These are phyloP conservation scores for Danio tinwini DNA, from an alignment of 2,797 vertebrate species.

Conservation along the genomic window DNA sequence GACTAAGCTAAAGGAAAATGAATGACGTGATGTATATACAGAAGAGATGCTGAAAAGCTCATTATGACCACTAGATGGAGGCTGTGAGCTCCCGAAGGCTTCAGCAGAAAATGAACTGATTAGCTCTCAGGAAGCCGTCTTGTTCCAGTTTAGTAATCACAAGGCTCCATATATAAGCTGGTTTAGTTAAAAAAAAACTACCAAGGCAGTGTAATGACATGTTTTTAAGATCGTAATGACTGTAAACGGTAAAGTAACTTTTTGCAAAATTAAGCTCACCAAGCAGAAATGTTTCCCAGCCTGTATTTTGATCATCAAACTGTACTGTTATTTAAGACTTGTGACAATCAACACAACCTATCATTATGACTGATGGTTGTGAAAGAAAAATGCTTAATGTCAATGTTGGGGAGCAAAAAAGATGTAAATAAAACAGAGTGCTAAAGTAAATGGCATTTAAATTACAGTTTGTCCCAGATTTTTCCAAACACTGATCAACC, in stretches of 20 bases:
- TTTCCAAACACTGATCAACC: neutral
- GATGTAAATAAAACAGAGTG: slow-evolving; percentile 16
- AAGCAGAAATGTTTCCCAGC: neutral
- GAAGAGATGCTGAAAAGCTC: neutral
- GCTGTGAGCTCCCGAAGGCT: neutral
- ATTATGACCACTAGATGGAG: slow-evolving; percentile 41
- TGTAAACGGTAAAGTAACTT: slow-evolving; percentile 3
- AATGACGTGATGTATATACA: neutral
- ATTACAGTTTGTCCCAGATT: slow-evolving; percentile 5
- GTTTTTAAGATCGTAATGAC: slow-evolving; percentile 7
- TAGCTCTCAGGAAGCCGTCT: slow-evolving; percentile 11
- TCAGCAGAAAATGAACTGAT: slow-evolving; percentile 30
- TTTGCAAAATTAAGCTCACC: slow-evolving; percentile 5
- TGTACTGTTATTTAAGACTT: slow-evolving; percentile 17
- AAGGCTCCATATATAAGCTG: slow-evolving; percentile 14
- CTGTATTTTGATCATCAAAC: slow-evolving; percentile 17
- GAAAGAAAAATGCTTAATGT: slow-evolving; percentile 1
- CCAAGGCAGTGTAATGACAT: slow-evolving; percentile 9
- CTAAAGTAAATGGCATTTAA: slow-evolving; percentile 22
- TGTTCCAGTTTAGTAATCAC: slow-evolving; percentile 37
- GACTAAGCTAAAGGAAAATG: too few relatives aligned
- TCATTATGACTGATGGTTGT: neutral
- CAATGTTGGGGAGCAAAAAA: neutral
- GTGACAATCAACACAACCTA: neutral
- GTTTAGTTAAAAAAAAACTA: slow-evolving; percentile 1